Evolutionary conservation across 2,797 vertebrate species (phyloP).

Genomic region (Gadopsis marmoratus): DNA sequence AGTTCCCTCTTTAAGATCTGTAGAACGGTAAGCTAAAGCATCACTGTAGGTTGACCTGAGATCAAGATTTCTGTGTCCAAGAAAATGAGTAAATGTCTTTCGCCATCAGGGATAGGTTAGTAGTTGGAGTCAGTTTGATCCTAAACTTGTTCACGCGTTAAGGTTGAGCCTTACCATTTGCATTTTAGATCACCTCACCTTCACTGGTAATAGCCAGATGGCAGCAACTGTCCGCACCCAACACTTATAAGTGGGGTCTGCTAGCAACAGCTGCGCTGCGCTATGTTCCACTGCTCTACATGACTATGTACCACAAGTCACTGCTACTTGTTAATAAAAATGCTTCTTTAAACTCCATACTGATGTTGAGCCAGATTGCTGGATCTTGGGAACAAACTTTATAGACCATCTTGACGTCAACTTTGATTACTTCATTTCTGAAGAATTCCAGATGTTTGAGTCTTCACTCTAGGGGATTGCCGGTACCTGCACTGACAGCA

Average conservation of each 20-base stretch:
- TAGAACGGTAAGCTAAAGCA: slow-evolving; percentile 11
- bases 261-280: slow-evolving; percentile 78
- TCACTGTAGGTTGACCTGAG: slow-evolving; percentile 15
- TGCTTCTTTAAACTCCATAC: slow-evolving; percentile 52
- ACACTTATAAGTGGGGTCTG: slow-evolving; percentile 75
- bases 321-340: slow-evolving; percentile 73
- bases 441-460: slow-evolving; percentile 84
- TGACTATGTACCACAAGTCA: slow-evolving; percentile 61
- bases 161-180: slow-evolving; percentile 47
- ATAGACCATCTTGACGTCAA: slow-evolving; percentile 78
- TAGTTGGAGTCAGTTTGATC: slow-evolving; percentile 39
- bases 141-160: slow-evolving; percentile 31
- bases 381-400: slow-evolving; percentile 80
- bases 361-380: slow-evolving; percentile 67
- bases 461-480: slow-evolving; percentile 68
- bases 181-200: slow-evolving; percentile 67
- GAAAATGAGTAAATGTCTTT: slow-evolving; percentile 15
- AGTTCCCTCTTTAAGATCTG: not conserved
- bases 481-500: slow-evolving; percentile 68
- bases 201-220: slow-evolving; percentile 76
- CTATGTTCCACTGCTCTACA: slow-evolving; percentile 67
- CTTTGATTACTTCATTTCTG: slow-evolving; percentile 86
- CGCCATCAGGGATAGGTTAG: slow-evolving; percentile 9
- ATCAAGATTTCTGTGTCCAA: slow-evolving; percentile 17
- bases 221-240: slow-evolving; percentile 68